Evolutionary conservation across 64 coral and sea anemone species (phyloP).

Genomic region (Pachyseris speciosa): DNA sequence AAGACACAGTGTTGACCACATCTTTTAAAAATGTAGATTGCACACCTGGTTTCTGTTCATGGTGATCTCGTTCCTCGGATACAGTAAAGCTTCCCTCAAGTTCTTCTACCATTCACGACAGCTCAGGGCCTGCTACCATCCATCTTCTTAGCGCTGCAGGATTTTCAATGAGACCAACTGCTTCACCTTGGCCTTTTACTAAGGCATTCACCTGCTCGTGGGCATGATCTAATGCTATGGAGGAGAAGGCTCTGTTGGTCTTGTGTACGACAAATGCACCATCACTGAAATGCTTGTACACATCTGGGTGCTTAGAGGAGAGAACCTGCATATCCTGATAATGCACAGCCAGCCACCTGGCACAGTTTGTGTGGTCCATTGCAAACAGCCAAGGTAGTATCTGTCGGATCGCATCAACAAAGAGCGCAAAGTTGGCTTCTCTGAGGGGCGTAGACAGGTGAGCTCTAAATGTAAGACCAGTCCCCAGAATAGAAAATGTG

Average conservation of each 20-base stretch:
- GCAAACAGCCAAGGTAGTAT: conserved; percentile 45
- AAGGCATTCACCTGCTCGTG: conserved; percentile 43
- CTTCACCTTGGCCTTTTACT: conserved; percentile 49
- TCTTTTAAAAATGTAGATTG: conserved; percentile 33
- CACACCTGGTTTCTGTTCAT: conserved; percentile 27
- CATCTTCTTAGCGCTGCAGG: conserved; percentile 45
- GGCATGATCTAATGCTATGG: conserved; percentile 29
- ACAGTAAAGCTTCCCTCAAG: background rate
- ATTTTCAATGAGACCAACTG: conserved; percentile 41
- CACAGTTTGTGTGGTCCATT: conserved; percentile 29
- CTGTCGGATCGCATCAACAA: background rate
- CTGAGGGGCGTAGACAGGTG: too few relatives aligned
- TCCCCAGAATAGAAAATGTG: too few relatives aligned
- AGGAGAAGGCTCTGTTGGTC: conserved; percentile 57
- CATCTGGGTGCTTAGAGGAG: conserved; percentile 21
- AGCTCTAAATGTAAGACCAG: too few relatives aligned
- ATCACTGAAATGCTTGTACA: conserved; percentile 40
- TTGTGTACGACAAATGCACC: conserved; percentile 57
- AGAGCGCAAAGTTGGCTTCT: conserved; percentile 33
- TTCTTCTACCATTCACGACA: conserved; percentile 32
- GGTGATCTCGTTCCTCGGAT: background rate
- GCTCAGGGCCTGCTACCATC: conserved; percentile 35
- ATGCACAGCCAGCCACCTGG: conserved; percentile 34
- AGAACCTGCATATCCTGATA: conserved; percentile 1
- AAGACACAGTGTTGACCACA: conserved; percentile 21